Evolutionary conservation across 2,888 invertebrate genomes (phyloP).

Genomic region (Melipona bicolor): DNA sequence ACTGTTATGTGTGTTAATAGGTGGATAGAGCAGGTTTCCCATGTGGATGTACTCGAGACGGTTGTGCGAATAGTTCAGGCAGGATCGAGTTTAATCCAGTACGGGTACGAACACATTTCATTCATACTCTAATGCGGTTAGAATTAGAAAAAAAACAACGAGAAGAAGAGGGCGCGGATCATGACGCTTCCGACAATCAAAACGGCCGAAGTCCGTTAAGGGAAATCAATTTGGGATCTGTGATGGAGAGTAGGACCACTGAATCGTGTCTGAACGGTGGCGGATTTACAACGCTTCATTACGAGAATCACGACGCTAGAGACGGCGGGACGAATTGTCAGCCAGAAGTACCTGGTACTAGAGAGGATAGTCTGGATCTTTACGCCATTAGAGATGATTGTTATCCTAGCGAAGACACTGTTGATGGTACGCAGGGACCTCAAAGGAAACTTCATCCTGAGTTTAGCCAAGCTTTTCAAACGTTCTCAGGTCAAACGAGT

Average conservation of each 20-base stretch:
- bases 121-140: conserved; percentile 97
- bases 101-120: conserved; percentile 97
- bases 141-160: conserved; percentile 94
- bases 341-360: conserved; percentile 78
- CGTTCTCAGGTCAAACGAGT: conserved; percentile 71
- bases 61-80: conserved; percentile 96
- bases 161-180: conserved; percentile 85
- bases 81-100: conserved; percentile 98
- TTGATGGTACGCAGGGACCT: conserved; percentile 81
- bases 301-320: conserved; percentile 83
- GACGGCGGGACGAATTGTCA: conserved; percentile 81
- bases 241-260: conserved; percentile 70
- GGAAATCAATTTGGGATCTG: conserved; percentile 72
- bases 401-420: conserved; percentile 86
- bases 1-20: conserved; percentile 75
- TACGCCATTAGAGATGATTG: conserved; percentile 87
- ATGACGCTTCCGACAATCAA: conserved; percentile 83
- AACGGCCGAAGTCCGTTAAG: conserved; percentile 75
- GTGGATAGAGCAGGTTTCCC: conserved; percentile 98
- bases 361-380: conserved; percentile 87
- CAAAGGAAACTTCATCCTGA: conserved; percentile 84
- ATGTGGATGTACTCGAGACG: conserved; percentile 97
- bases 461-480: conserved; percentile 81
- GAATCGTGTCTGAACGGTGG: conserved; percentile 88
- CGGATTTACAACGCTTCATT: conserved; percentile 89